Percentiles rank a stretch among this genome's conserved stretches.
Conservation (phyloP, 2,113 vertebrate species). For the Ameiurus melas region DNA sequence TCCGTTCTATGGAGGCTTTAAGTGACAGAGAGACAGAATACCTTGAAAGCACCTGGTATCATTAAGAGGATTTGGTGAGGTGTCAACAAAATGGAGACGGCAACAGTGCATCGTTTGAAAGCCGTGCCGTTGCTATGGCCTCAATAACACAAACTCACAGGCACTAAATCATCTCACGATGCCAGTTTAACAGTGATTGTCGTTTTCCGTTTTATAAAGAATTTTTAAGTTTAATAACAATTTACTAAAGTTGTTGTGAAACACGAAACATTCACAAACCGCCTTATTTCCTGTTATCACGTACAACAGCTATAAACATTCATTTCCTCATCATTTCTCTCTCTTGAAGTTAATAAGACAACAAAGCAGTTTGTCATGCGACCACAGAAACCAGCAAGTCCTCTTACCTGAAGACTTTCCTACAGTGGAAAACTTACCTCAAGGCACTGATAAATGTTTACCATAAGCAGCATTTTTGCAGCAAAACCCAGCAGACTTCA, state of each 20-base stretch:
- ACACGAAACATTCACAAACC: neutral
- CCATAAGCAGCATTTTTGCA: neutral
- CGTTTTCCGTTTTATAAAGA: no score
- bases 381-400: neutral
- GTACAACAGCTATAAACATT: neutral
- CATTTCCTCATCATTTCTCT: neutral
- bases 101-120: conserved; percentile 22
- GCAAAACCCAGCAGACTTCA: no score
- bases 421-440: neutral
- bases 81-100: conserved; percentile 19
- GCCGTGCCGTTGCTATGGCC: conserved; percentile 49
- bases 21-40: conserved; percentile 32
- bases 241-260: neutral
- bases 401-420: neutral
- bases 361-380: neutral
- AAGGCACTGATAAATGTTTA: neutral
- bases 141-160: conserved; percentile 56
- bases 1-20: neutral
- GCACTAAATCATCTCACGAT: conserved; percentile 60
- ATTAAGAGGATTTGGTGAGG: conserved; percentile 30
- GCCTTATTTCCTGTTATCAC: neutral
- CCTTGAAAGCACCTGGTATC: conserved; percentile 43
- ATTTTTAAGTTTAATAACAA: neutral
- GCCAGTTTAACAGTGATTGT: no score
- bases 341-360: neutral